Evolutionary conservation across 2,113 vertebrate species (phyloP), one percentile per base, ranked within the genome.

Genomic region (Cryptoleucopteryx plumbea): DNA sequence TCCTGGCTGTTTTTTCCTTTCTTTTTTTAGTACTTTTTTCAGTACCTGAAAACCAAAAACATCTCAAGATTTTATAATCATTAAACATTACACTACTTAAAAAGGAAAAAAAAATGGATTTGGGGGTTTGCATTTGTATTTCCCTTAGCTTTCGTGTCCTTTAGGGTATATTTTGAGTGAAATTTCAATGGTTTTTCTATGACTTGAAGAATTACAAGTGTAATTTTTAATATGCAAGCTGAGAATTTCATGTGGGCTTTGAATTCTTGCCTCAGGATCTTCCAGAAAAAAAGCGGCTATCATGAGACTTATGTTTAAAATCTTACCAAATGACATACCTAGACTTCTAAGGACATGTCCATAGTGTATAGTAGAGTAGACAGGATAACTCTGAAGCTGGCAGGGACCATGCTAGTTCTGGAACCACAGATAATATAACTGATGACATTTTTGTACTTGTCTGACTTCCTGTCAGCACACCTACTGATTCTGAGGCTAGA

Each of bases 391-490:
- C 61, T 68, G 62, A 68, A 86, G 36, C 48, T 94, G 79, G 23
- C 36, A 80, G 48, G 48, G 43, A n/a, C 31, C 19, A 25, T 11
- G 2, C 23, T 88, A 70, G 31, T 56, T 83, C 20, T 83, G 53
- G 66, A 93, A 77, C 16, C 38, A 70, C 12, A 65, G 43, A 19
- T 80, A 88, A 71, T 43, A 11, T 88, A 94, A 95, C 62, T 83
- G 71, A 96, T 93, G 82, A 56, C 31, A 92, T 88, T 92, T 92
- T 86, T 92, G 56, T 61, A 61, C 53, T n/a, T 68, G 23, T 48
- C 22, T 94, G 87, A 91, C 91, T 95, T 88, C 53, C 40, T 96
- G 48, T 88, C 74, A 92, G 86, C 66, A 80, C 66, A 85, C 88
- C 48, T 75, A 65, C 70, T 72, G 66, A 61, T 88, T 88, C 53